Conservation (phyloP, 1,140 invertebrate species). For the Scaptomyza graminum region DNA sequence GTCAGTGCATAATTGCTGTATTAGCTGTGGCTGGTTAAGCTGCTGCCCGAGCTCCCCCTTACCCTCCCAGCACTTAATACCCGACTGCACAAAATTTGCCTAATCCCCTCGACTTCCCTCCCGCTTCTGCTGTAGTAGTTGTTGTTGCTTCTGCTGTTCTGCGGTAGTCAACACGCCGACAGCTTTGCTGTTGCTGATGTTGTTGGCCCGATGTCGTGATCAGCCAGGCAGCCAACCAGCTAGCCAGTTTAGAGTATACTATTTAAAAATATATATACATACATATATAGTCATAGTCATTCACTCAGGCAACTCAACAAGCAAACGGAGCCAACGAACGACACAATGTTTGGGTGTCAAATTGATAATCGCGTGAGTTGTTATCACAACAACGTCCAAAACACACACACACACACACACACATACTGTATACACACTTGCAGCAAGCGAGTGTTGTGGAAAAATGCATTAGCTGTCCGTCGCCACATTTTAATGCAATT, state of each 20-base stretch:
- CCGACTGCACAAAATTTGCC: slow-evolving; percentile 23
- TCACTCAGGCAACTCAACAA: slow-evolving; percentile 28
- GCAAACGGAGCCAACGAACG: slow-evolving; percentile 36
- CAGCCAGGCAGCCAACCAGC: slow-evolving; percentile 25
- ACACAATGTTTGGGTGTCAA: slow-evolving; percentile 75
- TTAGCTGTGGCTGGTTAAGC: slow-evolving; percentile 37
- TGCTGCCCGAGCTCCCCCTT: neutral
- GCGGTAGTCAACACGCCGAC: slow-evolving; percentile 30
- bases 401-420: slow-evolving; percentile 17
- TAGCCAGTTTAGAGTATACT: slow-evolving; percentile 24
- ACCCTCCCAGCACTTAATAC: neutral
- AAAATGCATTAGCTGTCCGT: slow-evolving; percentile 66
- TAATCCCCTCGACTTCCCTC: slow-evolving; percentile 17
- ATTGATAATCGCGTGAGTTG: slow-evolving; percentile 81
- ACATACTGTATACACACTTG: slow-evolving; percentile 21
- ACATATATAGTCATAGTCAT: slow-evolving; percentile 26
- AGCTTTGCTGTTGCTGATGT: slow-evolving; percentile 31
- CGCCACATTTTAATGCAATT: slow-evolving; percentile 72
- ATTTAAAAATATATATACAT: no score
- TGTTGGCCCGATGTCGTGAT: slow-evolving; percentile 69
- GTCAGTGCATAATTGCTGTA: slow-evolving; percentile 61
- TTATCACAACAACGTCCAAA: slow-evolving; percentile 69
- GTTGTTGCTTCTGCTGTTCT: slow-evolving; percentile 18
- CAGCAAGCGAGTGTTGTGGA: slow-evolving; percentile 44
- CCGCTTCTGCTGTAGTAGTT: slow-evolving; percentile 27